Conservation (phyloP, 2,113 vertebrate species). For the Phyllostomus hastatus region DNA sequence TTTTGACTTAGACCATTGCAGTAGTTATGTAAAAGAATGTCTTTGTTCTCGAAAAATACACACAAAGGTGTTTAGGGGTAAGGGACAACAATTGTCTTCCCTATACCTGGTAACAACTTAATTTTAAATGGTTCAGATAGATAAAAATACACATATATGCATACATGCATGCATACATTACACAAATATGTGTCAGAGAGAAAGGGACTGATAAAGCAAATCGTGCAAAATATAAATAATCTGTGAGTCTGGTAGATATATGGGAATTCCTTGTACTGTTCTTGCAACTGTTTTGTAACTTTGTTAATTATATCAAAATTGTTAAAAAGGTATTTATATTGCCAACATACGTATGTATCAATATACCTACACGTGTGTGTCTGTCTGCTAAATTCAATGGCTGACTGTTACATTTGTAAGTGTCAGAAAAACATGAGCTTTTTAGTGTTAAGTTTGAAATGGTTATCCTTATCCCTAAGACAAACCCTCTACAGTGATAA, state of each 20-base stretch:
- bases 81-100: neutral
- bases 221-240: neutral
- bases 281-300: neutral
- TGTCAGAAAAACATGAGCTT: neutral
- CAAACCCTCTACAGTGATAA: neutral
- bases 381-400: neutral
- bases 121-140: constrained; percentile 7
- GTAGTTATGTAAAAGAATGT: neutral
- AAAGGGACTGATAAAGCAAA: neutral
- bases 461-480: neutral
- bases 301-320: constrained; percentile 11
- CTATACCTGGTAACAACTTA: neutral
- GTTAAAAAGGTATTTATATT: neutral
- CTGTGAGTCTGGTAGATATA: neutral
- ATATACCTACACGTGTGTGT: neutral
- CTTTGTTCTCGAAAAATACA: neutral
- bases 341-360: neutral
- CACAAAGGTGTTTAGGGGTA: neutral
- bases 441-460: neutral
- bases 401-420: neutral
- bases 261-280: neutral
- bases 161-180: neutral
- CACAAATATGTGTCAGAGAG: neutral
- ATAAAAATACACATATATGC: neutral
- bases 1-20: neutral